phyloP scores from a whole-genome alignment of 2,888 invertebrate genomes.

The Noctua fimbriata region DNA sequence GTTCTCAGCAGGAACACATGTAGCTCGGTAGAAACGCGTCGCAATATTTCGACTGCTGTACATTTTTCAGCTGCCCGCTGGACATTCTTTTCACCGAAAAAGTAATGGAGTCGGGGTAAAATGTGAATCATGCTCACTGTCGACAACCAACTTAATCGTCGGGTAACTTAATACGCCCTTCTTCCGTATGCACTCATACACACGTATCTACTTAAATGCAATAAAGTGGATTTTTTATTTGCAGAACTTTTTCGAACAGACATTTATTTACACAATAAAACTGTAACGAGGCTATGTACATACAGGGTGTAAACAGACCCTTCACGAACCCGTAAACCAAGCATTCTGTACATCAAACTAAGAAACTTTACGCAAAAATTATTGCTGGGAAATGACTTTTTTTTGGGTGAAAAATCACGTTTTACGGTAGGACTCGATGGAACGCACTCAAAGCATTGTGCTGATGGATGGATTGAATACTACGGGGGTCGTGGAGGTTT shows the following conservation, averaged over 20 bases:
- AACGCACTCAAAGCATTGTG: too few relatives aligned
- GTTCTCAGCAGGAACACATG: conserved; percentile 59
- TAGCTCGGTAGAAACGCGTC: conserved; percentile 37
- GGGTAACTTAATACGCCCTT: conserved; percentile 76
- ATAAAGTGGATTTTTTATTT: conserved; percentile 71
- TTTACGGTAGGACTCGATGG: too few relatives aligned
- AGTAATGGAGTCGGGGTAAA: conserved; percentile 73
- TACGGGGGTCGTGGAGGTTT: too few relatives aligned
- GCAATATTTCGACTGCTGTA: conserved; percentile 65
- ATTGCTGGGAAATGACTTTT: too few relatives aligned
- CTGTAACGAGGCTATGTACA: conserved; percentile 67
- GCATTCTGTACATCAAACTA: too few relatives aligned
- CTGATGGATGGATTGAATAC: too few relatives aligned
- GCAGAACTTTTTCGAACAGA: conserved; percentile 64
- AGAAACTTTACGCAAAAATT: too few relatives aligned
- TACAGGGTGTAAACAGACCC: not conserved
- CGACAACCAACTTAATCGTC: conserved; percentile 79
- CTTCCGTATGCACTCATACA: conserved; percentile 73
- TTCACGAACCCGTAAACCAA: too few relatives aligned
- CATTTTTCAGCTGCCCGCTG: conserved; percentile 64
- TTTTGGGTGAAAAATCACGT: too few relatives aligned
- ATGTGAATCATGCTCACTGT: conserved; percentile 79
- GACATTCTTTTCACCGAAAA: conserved; percentile 69
- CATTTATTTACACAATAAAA: conserved; percentile 67
- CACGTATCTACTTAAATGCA: conserved; percentile 60